Conservation (phyloP, 2,113 vertebrate species). For the Eretmochelys imbricata region DNA sequence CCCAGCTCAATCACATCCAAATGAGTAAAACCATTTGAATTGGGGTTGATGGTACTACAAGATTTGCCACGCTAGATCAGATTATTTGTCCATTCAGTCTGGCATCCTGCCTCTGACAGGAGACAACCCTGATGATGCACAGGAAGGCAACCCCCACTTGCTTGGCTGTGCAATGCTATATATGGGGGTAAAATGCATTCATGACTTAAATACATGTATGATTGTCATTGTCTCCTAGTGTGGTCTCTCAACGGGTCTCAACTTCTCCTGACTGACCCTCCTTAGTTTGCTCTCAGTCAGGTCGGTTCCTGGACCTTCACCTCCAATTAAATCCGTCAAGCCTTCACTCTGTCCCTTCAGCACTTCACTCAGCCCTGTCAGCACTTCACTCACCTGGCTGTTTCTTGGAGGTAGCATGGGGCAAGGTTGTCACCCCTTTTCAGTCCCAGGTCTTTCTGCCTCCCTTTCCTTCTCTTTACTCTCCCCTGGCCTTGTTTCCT, state of each 20-base stretch:
- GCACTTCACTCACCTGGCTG: neutral
- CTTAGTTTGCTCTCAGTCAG: neutral
- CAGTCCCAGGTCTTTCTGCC: neutral
- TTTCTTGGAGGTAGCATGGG: neutral
- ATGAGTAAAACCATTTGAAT: slow-evolving; percentile 68
- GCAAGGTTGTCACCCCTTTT: neutral
- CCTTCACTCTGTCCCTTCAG: too few species aligned
- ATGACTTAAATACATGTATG: neutral
- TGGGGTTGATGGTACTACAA: slow-evolving; percentile 57
- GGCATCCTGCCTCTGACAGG: neutral
- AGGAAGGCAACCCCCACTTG: neutral
- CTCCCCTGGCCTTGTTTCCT: neutral
- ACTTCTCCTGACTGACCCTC: neutral
- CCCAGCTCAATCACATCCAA: slow-evolving; percentile 44
- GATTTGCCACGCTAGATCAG: slow-evolving; percentile 51
- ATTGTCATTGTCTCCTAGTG: neutral
- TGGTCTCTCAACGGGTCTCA: neutral
- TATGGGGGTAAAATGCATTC: neutral
- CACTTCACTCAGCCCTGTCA: too few species aligned
- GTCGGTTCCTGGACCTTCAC: neutral
- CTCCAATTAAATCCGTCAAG: neutral
- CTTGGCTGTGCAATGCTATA: neutral
- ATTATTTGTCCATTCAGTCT: slow-evolving; percentile 61
- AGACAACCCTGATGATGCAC: neutral
- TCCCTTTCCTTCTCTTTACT: neutral